Percentiles rank a stretch among this genome's conserved stretches.
Evolutionary conservation across 2,113 vertebrate species (phyloP).

Genomic region (Mesoclemmys tuberculata): DNA sequence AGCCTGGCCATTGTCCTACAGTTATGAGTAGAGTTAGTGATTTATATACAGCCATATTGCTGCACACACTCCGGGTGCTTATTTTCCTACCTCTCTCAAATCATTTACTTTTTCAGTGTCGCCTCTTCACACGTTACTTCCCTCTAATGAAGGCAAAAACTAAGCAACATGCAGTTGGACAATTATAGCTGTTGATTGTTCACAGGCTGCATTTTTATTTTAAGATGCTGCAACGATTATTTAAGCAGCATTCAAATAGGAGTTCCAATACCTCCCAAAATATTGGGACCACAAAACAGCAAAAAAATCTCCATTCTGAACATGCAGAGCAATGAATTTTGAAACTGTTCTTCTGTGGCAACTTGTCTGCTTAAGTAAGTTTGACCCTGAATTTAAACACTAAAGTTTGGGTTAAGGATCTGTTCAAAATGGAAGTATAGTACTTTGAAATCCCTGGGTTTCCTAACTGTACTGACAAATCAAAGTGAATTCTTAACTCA

Average conservation of each 20-base stretch:
- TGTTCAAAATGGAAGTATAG: not conserved
- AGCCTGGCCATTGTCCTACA: not conserved
- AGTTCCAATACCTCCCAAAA: not conserved
- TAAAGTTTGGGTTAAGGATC: not conserved
- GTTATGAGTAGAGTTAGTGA: not conserved
- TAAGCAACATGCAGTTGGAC: not conserved
- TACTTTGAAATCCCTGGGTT: not conserved
- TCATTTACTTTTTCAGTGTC: not conserved
- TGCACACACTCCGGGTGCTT: not conserved
- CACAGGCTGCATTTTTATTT: not conserved
- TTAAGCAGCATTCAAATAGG: not conserved
- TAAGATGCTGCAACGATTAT: not conserved
- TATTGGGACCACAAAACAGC: not conserved
- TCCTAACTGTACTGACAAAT: not conserved
- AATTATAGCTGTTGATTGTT: not conserved
- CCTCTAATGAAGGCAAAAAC: not conserved
- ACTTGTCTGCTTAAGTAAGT: not conserved
- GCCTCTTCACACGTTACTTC: not conserved
- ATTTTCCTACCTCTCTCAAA: not conserved
- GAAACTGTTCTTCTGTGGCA: not conserved
- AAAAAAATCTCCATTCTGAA: not conserved
- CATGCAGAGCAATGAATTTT: not conserved
- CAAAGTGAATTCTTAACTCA: not conserved
- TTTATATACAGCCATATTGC: not conserved
- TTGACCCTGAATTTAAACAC: not conserved